These are phyloP conservation scores for Mormyrus proboscirostris DNA, from an alignment of 2,797 vertebrate species.

Conservation along the genomic window DNA sequence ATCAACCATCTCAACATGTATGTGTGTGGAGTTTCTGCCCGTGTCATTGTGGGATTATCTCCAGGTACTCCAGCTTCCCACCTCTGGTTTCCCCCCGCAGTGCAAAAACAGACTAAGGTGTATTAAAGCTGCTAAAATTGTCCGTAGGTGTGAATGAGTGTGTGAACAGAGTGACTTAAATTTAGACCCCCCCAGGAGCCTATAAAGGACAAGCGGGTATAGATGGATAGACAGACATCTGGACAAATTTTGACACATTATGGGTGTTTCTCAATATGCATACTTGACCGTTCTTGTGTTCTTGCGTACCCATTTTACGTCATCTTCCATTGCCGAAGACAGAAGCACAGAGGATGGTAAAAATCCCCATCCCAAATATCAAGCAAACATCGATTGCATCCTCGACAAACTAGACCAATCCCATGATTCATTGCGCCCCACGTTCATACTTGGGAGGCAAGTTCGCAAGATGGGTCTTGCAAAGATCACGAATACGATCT, in stretches of 20 bases:
- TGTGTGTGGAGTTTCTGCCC: background rate
- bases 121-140: background rate
- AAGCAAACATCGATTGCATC: background rate
- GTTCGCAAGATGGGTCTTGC: background rate
- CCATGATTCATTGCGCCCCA: background rate
- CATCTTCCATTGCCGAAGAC: background rate
- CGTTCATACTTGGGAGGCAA: background rate
- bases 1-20: background rate
- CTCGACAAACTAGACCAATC: background rate
- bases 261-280: background rate
- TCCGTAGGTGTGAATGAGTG: background rate
- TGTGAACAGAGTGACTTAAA: no score
- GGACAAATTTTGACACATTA: background rate
- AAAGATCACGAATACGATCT: background rate
- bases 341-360: background rate
- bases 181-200: background rate
- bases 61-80: background rate
- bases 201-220: background rate
- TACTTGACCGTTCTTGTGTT: background rate
- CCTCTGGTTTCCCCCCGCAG: background rate
- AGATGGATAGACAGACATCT: background rate
- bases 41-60: background rate
- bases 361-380: background rate
- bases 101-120: background rate
- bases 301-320: background rate